Evolutionary conservation across 2,113 vertebrate species (phyloP).

Genomic region (Spilogale gracilis): DNA sequence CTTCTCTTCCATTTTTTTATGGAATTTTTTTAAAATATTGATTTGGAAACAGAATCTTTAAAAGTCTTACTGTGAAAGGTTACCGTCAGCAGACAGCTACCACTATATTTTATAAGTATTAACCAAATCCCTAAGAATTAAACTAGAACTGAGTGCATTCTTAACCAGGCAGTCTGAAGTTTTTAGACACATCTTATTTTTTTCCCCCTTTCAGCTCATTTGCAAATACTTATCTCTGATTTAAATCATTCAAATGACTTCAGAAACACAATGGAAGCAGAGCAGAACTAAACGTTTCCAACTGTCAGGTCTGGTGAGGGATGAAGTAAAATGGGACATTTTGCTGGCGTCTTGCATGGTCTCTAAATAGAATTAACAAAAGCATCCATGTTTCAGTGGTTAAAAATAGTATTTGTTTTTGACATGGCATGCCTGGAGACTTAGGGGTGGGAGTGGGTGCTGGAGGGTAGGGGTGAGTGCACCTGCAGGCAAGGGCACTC

Average conservation of each 20-base stretch:
- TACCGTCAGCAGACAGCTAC: background rate
- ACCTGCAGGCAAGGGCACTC: background rate
- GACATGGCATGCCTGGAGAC: slow-evolving; percentile 14
- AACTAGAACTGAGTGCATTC: slow-evolving; percentile 28
- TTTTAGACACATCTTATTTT: slow-evolving; percentile 37
- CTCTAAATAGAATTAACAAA: slow-evolving; percentile 81
- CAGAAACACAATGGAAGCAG: slow-evolving; percentile 74
- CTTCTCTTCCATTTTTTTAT: background rate
- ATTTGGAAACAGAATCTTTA: background rate
- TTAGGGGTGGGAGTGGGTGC: background rate
- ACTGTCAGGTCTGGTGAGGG: slow-evolving; percentile 80
- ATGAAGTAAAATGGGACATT: slow-evolving; percentile 75
- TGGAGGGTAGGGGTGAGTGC: background rate
- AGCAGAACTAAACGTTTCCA: slow-evolving; percentile 82
- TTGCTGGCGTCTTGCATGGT: slow-evolving; percentile 61
- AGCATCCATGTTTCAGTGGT: slow-evolving; percentile 46
- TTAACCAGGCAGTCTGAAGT: background rate
- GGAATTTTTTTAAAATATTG: background rate
- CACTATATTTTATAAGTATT: slow-evolving; percentile 3
- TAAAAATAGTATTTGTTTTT: slow-evolving; percentile 73
- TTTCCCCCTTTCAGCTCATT: slow-evolving; percentile 62
- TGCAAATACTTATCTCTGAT: slow-evolving; percentile 61
- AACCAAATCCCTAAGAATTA: slow-evolving; percentile 58
- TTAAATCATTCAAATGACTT: slow-evolving; percentile 75
- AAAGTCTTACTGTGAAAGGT: background rate